Conservation (phyloP, 2,888 invertebrate genomes). For the Leptinotarsa tumamoca region DNA sequence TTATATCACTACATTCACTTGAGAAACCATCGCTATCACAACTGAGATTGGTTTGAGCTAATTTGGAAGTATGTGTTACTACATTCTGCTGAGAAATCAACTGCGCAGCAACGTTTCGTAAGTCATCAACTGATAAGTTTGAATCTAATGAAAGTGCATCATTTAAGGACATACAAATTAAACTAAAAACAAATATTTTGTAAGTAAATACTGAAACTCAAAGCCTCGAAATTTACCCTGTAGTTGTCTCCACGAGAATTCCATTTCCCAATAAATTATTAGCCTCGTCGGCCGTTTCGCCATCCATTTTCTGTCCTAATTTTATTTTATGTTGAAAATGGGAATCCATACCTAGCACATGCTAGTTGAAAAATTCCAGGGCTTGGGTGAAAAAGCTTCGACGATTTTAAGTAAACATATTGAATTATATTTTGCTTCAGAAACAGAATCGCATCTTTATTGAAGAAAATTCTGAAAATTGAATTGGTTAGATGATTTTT, state of each 20-base stretch:
- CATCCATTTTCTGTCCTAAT: constrained; percentile 37
- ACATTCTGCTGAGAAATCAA: constrained; percentile 64
- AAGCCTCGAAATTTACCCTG: constrained; percentile 59
- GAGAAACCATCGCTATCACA: constrained; percentile 65
- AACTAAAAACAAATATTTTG: constrained; percentile 57
- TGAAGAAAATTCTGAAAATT: no score
- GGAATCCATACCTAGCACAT: constrained; percentile 32
- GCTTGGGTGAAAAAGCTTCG: no score
- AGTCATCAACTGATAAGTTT: constrained; percentile 66
- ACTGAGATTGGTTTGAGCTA: constrained; percentile 47
- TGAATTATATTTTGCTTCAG: no score
- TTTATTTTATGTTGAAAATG: constrained; percentile 40
- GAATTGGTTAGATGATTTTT: no score
- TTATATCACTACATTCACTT: constrained; percentile 62
- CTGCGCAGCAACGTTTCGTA: constrained; percentile 66
- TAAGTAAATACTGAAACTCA: background rate
- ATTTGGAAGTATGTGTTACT: constrained; percentile 33
- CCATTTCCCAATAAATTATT: constrained; percentile 66
- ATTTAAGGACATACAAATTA: constrained; percentile 67
- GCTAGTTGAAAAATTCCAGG: no score
- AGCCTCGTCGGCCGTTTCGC: constrained; percentile 60
- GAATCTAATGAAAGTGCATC: constrained; percentile 66
- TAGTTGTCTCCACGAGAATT: constrained; percentile 66
- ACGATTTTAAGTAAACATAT: no score
- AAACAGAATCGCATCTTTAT: no score